Evolutionary conservation across 2,113 vertebrate genomes (phyloP).

Genomic region (Neotoma lepida): DNA sequence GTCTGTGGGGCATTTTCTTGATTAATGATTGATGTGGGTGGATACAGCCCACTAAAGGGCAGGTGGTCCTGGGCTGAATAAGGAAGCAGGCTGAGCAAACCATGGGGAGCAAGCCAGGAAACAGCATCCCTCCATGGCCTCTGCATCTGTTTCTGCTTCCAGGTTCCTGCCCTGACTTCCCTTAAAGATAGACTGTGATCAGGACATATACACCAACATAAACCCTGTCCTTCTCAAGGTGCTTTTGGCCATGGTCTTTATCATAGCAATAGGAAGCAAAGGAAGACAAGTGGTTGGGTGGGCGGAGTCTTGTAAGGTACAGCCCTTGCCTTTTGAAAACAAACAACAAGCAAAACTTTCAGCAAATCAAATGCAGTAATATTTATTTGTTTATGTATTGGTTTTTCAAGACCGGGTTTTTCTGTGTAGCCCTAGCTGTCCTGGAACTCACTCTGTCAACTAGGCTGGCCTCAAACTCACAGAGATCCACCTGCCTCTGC

Average conservation of each 20-base stretch:
- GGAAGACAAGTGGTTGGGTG: neutral
- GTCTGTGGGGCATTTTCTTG: neutral
- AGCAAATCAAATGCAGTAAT: neutral
- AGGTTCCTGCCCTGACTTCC: neutral
- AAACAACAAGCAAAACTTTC: neutral
- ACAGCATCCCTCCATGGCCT: neutral
- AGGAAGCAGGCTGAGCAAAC: neutral
- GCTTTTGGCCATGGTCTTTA: neutral
- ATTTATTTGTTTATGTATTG: neutral
- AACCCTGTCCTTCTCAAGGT: neutral
- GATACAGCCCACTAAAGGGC: neutral
- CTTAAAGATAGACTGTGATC: neutral
- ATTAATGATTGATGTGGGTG: neutral
- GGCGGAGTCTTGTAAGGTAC: too few species aligned
- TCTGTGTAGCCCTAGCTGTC: neutral
- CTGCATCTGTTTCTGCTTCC: neutral
- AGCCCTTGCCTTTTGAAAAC: neutral
- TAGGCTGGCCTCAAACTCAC: neutral
- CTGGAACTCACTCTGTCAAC: neutral
- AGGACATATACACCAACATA: neutral
- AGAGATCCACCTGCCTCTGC: neutral
- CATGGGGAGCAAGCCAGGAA: neutral
- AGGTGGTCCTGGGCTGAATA: neutral
- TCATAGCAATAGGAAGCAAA: neutral
- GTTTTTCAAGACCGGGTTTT: neutral